These are phyloP conservation scores for Helogale parvula DNA, from an alignment of 2,113 vertebrate genomes.

Conservation along the genomic window DNA sequence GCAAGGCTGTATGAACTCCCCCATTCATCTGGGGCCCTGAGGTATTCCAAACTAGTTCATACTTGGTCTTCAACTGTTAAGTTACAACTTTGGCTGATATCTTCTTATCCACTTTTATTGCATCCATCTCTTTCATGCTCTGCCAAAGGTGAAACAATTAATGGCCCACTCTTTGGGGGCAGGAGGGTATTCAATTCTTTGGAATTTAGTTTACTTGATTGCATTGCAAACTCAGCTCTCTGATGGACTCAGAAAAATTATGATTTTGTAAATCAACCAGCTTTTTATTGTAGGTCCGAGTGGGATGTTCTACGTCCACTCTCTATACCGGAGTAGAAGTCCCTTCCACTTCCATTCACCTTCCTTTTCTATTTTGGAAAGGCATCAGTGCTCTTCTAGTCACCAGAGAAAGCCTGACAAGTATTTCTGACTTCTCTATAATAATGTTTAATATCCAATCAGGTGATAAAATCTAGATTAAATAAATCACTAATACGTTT, in stretches of 20 bases:
- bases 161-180: not conserved
- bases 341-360: not conserved
- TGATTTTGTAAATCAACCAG: not conserved
- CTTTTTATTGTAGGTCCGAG: not conserved
- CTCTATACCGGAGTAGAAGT: not conserved
- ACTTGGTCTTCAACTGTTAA: not conserved
- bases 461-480: not conserved
- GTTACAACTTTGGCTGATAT: not conserved
- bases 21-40: not conserved
- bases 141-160: constrained; percentile 40
- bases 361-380: constrained; percentile 3
- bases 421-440: not conserved
- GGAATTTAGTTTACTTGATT: not conserved
- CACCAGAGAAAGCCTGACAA: not conserved
- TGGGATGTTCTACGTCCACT: not conserved
- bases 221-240: not conserved
- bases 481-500: not conserved
- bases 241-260: not conserved
- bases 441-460: not conserved
- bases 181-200: not conserved
- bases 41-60: not conserved
- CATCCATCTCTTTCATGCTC: not conserved
- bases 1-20: not conserved
- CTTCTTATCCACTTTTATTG: not conserved
- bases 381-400: not conserved